Evolutionary conservation across 2,888 invertebrate genomes (phyloP).

Genomic region (Drosophila monieri): DNA sequence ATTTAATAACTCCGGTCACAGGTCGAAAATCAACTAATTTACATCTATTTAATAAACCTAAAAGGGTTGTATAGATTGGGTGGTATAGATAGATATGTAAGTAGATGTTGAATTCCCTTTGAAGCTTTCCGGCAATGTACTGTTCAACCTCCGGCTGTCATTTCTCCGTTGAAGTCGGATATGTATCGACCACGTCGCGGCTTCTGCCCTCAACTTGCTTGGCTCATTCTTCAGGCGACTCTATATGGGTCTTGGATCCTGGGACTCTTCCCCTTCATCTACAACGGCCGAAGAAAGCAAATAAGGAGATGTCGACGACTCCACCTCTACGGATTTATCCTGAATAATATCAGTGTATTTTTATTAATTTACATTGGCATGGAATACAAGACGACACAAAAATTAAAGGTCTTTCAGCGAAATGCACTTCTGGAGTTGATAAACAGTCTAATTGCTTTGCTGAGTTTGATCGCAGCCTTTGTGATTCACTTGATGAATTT

Average conservation of each 20-base stretch:
- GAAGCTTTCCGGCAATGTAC: not conserved
- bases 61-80: not conserved
- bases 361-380: not conserved
- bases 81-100: not conserved
- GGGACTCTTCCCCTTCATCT: slow-evolving; percentile 46
- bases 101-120: not conserved
- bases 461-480: not conserved
- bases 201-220: not conserved
- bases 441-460: not conserved
- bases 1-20: not conserved
- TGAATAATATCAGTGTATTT: not conserved
- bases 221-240: not conserved
- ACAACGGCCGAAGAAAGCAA: not conserved
- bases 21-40: not conserved
- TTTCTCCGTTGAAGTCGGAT: not conserved
- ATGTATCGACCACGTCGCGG: not conserved
- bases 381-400: not conserved
- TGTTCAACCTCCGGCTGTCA: not conserved
- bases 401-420: not conserved
- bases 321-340: not conserved
- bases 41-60: slow-evolving; percentile 2
- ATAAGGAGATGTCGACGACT: not conserved
- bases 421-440: not conserved
- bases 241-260: slow-evolving; percentile 34
- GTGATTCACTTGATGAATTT: not conserved